Base-by-base conservation (phyloP, 64 coral and sea anemone genomes). In the Pocillopora verrucosa region DNA sequence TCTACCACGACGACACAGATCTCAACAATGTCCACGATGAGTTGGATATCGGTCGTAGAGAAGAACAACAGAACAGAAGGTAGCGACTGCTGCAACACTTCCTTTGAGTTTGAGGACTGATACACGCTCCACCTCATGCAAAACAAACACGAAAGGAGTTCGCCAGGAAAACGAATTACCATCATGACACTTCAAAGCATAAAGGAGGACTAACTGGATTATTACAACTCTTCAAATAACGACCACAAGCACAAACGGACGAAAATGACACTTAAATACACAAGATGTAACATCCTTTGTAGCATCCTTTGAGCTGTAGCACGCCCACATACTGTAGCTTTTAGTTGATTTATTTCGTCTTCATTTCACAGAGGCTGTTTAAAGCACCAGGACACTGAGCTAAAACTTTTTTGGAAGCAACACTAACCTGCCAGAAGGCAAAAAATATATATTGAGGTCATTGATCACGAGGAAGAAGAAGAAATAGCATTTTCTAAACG, bases 331-430 rank as follows among this genome's bases (percentile, higher is more conserved):
- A 90, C 93, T 9, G 93, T 93, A 2, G 34, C 58, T 90, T 89
- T 83, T 24, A 98, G 38, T 58, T 92, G 72, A 20, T 90, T 75
- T 38, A 98, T 80, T 87, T 95, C 90, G 34, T 77, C 78, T 79
- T 95, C 88, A 34, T 83, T 57, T 98, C 96, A 57, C 90, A 89
- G 13, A 98, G 91, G 56, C 90, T 90, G 70, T 92, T 92, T 73
- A 95, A 88, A 16, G 93, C 93, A 17, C 81, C 88, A 22, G 96
- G 90, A 60, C 88, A 92, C 72, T 92, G 80, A 17, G 37, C 65
- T 37, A 98, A 61, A 69, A 95, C 90, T 59, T 88, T 95, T 85
- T 95, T 98, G 12, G 96, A 92, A 19, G 96, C 90, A n/a, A 57
- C 75, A 74, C 90, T 74, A n/a, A 93, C 74, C 96, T 98, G 51